Evolutionary conservation across 2,797 vertebrate genomes (phyloP).

Genomic region (Xenops minutus): DNA sequence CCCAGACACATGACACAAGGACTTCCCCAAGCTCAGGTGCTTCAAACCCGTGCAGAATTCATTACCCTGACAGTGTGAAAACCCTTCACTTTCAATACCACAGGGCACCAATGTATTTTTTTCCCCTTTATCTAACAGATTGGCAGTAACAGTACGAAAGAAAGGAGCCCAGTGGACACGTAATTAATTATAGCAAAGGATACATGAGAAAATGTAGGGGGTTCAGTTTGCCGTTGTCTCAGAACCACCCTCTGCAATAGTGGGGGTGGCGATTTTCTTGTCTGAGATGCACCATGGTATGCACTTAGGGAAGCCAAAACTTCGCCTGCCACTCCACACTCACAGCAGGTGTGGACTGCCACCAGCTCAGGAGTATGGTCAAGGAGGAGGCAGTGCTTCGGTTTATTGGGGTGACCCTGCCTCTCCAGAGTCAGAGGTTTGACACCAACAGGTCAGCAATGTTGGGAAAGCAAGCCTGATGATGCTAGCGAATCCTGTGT

Average conservation of each 20-base stretch:
- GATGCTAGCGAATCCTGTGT: accelerated
- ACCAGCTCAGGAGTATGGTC: neutral
- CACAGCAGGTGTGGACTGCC: neutral
- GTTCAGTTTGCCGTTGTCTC: neutral
- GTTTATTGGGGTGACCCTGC: neutral
- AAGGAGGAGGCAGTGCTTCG: neutral
- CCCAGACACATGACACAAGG: conserved; percentile 77
- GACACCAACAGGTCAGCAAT: neutral
- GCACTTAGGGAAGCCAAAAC: neutral
- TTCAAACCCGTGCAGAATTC: conserved; percentile 80
- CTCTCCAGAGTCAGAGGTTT: neutral
- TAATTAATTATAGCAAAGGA: conserved; percentile 65
- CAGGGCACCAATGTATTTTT: conserved; percentile 56
- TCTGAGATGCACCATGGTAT: accelerated
- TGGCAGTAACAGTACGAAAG: conserved; percentile 56
- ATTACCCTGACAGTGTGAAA: conserved; percentile 81
- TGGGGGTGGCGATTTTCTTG: neutral
- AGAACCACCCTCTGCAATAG: neutral
- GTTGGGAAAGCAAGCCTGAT: neutral
- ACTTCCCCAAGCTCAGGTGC: conserved; percentile 72
- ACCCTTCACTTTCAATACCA: conserved; percentile 77
- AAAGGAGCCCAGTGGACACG: conserved; percentile 50
- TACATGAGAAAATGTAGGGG: conserved; percentile 19
- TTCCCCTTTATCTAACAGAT: conserved; percentile 70
- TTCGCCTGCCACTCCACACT: accelerated